phyloP scores from a whole-genome alignment of 2,113 vertebrate genomes.

The Embiotoca jacksoni region DNA sequence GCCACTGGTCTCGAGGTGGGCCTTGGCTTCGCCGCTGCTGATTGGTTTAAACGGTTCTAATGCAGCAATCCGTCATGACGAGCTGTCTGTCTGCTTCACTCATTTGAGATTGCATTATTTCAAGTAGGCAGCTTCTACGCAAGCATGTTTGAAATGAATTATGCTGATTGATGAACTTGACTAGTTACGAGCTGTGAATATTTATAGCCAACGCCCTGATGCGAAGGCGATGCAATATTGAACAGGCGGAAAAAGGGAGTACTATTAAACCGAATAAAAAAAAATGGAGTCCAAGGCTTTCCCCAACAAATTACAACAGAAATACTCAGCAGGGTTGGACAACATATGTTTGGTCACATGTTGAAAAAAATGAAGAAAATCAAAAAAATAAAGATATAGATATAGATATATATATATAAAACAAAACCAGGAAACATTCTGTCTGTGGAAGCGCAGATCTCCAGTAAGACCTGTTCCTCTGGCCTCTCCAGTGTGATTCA shows the following conservation, averaged over 20 bases:
- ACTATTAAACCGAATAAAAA: not conserved
- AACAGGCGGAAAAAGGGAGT: not conserved
- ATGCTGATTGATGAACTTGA: constrained; percentile 50
- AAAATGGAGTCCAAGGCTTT: not conserved
- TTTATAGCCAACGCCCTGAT: constrained; percentile 27
- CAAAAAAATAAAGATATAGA: too few relatives aligned
- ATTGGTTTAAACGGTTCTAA: constrained; percentile 44
- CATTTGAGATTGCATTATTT: constrained; percentile 38
- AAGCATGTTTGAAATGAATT: constrained; percentile 45
- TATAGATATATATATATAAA: too few relatives aligned
- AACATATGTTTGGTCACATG: too few relatives aligned
- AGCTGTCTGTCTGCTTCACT: constrained; percentile 19
- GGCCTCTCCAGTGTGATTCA: constrained; percentile 11
- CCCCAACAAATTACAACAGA: too few relatives aligned
- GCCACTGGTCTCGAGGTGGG: not conserved
- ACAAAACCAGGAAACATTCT: not conserved
- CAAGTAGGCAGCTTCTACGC: not conserved
- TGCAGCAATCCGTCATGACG: constrained; percentile 36
- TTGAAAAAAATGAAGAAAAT: too few relatives aligned
- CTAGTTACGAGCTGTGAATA: constrained; percentile 44
- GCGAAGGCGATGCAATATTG: constrained; percentile 34
- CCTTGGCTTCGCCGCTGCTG: not conserved
- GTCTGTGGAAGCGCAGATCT: constrained; percentile 8
- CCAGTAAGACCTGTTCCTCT: constrained; percentile 16
- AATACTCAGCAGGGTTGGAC: too few relatives aligned